Evolutionary conservation across 2,888 invertebrate genomes (phyloP).

Genomic region (Drosophila prostipennis): DNA sequence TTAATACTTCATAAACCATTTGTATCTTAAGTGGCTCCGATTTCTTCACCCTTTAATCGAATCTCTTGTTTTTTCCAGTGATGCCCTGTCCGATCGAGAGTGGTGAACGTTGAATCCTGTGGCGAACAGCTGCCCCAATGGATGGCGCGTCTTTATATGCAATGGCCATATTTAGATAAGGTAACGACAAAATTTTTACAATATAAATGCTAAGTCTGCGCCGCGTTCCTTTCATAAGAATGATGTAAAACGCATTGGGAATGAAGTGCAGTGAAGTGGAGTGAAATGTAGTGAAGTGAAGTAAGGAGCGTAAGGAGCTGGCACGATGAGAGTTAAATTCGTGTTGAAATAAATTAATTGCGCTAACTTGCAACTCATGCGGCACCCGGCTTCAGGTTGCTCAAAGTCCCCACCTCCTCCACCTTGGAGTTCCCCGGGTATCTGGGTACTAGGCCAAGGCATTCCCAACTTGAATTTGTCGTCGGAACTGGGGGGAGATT

Average conservation of each 20-base stretch:
- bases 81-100: conserved; percentile 1
- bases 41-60: background rate
- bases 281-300: conserved; percentile 26
- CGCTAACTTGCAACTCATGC: conserved; percentile 80
- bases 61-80: background rate
- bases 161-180: conserved; percentile 77
- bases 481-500: conserved; percentile 50
- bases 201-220: conserved; percentile 54
- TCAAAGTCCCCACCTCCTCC: background rate
- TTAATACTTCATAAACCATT: too few species aligned
- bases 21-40: too few species aligned
- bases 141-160: conserved; percentile 72
- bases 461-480: conserved; percentile 66
- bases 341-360: conserved; percentile 80
- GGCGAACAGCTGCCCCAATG: conserved; percentile 55
- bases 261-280: conserved; percentile 30
- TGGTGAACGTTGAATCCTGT: conserved; percentile 31
- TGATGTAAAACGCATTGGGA: conserved; percentile 69
- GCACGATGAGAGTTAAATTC: conserved; percentile 78
- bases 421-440: background rate
- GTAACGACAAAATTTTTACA: conserved; percentile 76
- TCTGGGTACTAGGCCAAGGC: conserved; percentile 55
- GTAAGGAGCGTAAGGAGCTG: conserved; percentile 40
- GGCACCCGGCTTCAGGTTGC: conserved; percentile 47
- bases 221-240: conserved; percentile 50